Evolutionary conservation across 2,888 invertebrate species (phyloP).

Genomic region (Pheosia tremula): DNA sequence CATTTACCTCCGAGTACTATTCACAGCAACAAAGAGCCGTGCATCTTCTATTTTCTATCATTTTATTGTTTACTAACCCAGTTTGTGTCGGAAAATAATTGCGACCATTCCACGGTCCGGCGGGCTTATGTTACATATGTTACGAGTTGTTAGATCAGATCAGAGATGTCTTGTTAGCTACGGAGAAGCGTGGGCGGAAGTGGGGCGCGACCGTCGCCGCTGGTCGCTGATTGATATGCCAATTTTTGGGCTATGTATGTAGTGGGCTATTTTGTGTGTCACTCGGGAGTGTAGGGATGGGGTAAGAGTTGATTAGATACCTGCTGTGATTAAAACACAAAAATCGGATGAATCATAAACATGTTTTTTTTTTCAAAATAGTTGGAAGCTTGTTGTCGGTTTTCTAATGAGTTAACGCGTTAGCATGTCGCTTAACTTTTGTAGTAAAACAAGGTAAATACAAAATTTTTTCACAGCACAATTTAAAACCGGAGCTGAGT

Average conservation of each 20-base stretch:
- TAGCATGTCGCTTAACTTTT: no score
- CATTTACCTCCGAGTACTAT: background rate
- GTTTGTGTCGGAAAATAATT: conserved; percentile 54
- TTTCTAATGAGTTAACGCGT: no score
- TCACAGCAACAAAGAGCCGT: conserved; percentile 11
- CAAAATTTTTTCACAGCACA: no score
- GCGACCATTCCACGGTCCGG: conserved; percentile 49
- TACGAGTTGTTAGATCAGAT: conserved; percentile 67
- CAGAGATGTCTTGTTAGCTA: conserved; percentile 43
- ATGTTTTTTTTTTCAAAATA: no score
- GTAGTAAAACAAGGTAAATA: no score
- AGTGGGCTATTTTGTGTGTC: no score
- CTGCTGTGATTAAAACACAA: no score
- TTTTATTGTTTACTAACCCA: conserved; percentile 64
- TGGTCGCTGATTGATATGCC: background rate
- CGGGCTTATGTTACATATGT: conserved; percentile 63
- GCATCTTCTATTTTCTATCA: conserved; percentile 32
- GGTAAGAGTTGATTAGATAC: no score
- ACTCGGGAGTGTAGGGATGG: no score
- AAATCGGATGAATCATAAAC: no score
- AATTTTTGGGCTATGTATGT: background rate
- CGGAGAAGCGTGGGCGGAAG: conserved; percentile 54
- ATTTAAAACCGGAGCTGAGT: no score
- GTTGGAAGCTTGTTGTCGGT: no score
- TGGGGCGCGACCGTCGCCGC: conserved; percentile 46